These are phyloP conservation scores for Donacobius atricapilla DNA, from an alignment of 2,113 vertebrate species.

Conservation along the genomic window DNA sequence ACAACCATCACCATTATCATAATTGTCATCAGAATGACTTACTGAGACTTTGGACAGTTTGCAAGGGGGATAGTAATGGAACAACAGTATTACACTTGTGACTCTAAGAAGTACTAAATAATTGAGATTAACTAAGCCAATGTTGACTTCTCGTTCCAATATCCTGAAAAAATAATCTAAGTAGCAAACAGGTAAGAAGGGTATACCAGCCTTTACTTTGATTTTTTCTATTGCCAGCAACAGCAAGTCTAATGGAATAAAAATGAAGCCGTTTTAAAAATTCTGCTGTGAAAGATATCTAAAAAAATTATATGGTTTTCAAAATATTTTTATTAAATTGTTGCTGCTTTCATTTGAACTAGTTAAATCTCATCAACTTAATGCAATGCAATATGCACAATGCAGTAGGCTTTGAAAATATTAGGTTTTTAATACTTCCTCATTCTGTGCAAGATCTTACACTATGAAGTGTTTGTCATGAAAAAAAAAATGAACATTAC, in stretches of 20 bases:
- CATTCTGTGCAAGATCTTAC: background rate
- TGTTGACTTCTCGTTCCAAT: background rate
- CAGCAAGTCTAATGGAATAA: background rate
- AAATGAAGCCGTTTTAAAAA: background rate
- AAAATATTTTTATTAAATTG: background rate
- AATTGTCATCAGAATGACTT: background rate
- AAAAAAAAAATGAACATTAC: background rate
- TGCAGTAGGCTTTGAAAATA: background rate
- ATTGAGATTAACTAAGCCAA: background rate
- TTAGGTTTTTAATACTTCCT: background rate
- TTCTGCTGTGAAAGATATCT: background rate
- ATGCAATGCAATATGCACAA: background rate
- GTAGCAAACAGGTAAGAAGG: background rate
- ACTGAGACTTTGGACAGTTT: background rate
- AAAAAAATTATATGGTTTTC: background rate
- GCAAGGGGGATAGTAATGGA: background rate
- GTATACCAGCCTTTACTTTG: background rate
- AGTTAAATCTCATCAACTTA: background rate
- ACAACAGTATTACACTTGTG: background rate
- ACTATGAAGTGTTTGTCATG: background rate
- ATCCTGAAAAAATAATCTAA: background rate
- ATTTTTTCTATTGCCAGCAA: background rate
- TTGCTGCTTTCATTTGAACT: background rate
- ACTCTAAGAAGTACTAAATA: background rate
- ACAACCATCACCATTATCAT: too few species aligned